These are phyloP conservation scores for Stictonetta naevosa DNA, from an alignment of 2,113 vertebrate genomes.

Conservation along the genomic window DNA sequence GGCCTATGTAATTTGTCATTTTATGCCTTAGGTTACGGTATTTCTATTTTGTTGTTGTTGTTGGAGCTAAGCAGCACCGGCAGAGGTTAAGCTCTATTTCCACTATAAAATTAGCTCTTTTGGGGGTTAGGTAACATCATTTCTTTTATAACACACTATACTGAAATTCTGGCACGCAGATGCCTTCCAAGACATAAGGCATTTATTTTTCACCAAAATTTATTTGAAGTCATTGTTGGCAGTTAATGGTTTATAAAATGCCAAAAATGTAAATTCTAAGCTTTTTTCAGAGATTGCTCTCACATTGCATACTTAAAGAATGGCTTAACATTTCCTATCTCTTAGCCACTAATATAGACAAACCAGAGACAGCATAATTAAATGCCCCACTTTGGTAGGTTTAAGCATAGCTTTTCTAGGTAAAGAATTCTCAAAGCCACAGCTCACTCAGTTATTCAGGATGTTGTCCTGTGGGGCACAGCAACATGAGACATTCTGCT, in stretches of 20 bases:
- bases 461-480: background rate
- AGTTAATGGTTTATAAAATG: conserved; percentile 13
- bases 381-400: background rate
- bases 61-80: background rate
- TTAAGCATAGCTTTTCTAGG: background rate
- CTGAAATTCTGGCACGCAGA: background rate
- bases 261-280: background rate
- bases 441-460: background rate
- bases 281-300: background rate
- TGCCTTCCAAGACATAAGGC: background rate
- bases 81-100: conserved; percentile 20
- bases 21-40: background rate
- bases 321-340: background rate
- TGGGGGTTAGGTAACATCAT: background rate
- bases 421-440: background rate
- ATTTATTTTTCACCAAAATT: conserved; percentile 17
- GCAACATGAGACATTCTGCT: background rate
- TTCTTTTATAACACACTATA: background rate
- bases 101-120: background rate
- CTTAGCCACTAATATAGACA: background rate
- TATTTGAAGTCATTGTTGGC: background rate
- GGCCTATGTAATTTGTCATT: background rate
- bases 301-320: background rate
- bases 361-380: background rate
- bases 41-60: background rate